phyloP scores from a whole-genome alignment of 2,113 vertebrate genomes.

The Melospiza melodia region DNA sequence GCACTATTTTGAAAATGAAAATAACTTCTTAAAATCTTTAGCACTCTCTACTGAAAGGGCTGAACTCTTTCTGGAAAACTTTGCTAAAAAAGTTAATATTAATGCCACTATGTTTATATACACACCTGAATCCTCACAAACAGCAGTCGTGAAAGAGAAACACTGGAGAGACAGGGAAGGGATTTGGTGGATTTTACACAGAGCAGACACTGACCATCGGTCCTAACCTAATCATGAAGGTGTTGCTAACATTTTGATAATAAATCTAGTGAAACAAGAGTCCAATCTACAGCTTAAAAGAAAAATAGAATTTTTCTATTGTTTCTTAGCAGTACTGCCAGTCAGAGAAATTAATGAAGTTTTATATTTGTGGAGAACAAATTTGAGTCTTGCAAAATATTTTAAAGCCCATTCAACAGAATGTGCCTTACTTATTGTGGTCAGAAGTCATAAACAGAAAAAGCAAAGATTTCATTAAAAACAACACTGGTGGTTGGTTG shows the following conservation, averaged over 20 bases:
- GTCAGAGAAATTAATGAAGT: background rate
- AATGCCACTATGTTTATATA: background rate
- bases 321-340: background rate
- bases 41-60: background rate
- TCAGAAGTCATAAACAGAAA: background rate
- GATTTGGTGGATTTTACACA: background rate
- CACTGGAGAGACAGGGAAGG: background rate
- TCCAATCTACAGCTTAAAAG: background rate
- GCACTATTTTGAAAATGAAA: background rate
- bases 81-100: background rate
- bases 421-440: background rate
- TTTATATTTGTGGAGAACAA: background rate
- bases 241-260: background rate
- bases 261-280: background rate
- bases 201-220: background rate
- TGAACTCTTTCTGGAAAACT: background rate
- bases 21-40: background rate
- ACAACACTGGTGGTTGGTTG: accelerated
- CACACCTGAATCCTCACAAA: background rate
- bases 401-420: background rate
- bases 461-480: background rate
- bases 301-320: background rate
- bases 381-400: background rate
- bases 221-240: too few relatives aligned
- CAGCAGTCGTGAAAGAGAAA: background rate